These are phyloP conservation scores for Ophion ventricosus DNA, from an alignment of 2,888 invertebrate genomes.

Conservation along the genomic window DNA sequence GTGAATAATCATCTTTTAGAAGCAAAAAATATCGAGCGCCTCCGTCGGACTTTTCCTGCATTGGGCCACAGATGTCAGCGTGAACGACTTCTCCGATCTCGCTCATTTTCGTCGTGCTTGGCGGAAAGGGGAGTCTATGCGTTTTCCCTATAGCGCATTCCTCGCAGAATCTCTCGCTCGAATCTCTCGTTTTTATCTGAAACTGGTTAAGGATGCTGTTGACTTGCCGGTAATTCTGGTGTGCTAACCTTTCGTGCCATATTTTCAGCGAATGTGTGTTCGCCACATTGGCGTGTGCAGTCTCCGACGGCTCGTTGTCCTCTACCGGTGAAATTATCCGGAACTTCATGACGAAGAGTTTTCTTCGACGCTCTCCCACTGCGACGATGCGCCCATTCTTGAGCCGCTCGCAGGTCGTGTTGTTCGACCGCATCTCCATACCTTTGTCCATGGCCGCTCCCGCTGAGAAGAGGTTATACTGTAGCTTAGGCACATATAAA, in stretches of 20 bases:
- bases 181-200: not conserved
- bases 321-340: not conserved
- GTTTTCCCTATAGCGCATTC: conserved; percentile 24
- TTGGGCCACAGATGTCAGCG: conserved; percentile 38
- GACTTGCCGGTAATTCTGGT: conserved; percentile 36
- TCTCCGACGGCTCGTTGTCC: not conserved
- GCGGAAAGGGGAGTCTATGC: conserved; percentile 15
- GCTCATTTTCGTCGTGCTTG: not conserved
- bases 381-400: conserved; percentile 22
- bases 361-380: conserved; percentile 29
- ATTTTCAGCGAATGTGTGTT: conserved; percentile 1
- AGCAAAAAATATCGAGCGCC: not conserved
- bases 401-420: conserved; percentile 30
- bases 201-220: not conserved
- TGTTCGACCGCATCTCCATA: conserved; percentile 48
- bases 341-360: conserved; percentile 27
- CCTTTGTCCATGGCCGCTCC: conserved; percentile 61
- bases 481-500: conserved; percentile 55
- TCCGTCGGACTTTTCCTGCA: not conserved
- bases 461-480: conserved; percentile 58
- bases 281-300: not conserved
- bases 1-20: conserved; percentile 8
- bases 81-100: conserved; percentile 23
- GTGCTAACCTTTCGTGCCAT: conserved; percentile 45
- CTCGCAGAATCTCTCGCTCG: conserved; percentile 8